A percentile compares a stretch with the other conserved stretches of the same genome.
Evolutionary conservation across 2,113 vertebrate genomes (phyloP).

Genomic region (Sebastes fasciatus): DNA sequence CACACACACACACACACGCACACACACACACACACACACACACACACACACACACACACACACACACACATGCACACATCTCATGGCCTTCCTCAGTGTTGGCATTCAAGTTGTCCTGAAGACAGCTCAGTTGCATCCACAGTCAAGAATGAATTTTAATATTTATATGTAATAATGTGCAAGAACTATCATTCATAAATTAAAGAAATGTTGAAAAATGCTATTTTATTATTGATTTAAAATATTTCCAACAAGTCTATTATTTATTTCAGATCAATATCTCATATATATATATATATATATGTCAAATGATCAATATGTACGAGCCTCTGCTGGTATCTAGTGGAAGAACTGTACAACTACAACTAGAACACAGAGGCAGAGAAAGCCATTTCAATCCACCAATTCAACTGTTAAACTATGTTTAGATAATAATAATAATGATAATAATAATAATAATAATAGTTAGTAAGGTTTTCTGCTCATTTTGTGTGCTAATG

Average conservation of each 20-base stretch:
- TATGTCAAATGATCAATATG: no score
- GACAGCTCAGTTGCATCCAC: no score
- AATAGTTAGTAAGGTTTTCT: no score
- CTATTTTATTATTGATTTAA: neutral
- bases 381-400: neutral
- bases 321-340: conserved; percentile 31
- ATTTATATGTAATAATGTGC: neutral
- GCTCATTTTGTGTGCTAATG: no score
- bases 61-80: neutral
- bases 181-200: neutral
- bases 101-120: no score
- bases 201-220: neutral
- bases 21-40: conserved; percentile 30
- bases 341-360: conserved; percentile 18
- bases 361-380: neutral
- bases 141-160: no score
- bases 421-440: neutral
- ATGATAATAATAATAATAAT: no score
- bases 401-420: neutral
- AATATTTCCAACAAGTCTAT: neutral
- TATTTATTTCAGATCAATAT: neutral
- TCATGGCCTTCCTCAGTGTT: no score
- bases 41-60: conserved; percentile 18
- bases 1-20: neutral
- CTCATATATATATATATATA: no score